phyloP scores from a whole-genome alignment of 2,113 vertebrate genomes.

The Typhlomys cinereus region DNA sequence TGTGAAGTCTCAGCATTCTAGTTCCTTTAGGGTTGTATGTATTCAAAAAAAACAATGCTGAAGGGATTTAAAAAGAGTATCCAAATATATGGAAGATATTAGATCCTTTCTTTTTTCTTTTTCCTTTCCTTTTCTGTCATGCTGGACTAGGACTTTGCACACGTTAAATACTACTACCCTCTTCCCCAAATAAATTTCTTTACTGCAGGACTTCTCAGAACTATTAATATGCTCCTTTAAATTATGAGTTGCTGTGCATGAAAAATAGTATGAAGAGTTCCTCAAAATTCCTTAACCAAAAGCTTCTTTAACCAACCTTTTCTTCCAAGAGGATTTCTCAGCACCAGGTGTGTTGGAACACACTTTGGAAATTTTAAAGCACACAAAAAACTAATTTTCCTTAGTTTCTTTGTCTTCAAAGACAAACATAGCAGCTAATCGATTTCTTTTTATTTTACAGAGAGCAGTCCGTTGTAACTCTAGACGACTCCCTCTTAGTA shows the following conservation, averaged over 20 bases:
- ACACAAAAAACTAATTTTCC: neutral
- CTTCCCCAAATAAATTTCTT: neutral
- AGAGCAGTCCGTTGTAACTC: neutral
- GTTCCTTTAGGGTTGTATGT: constrained; percentile 6
- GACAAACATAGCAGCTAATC: constrained; percentile 17
- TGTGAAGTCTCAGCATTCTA: neutral
- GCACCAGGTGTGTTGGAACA: neutral
- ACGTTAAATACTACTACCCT: neutral
- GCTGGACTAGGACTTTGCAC: neutral
- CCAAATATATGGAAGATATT: neutral
- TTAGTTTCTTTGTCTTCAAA: neutral
- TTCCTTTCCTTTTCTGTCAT: neutral
- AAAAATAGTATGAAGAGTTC: neutral
- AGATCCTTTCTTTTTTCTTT: neutral
- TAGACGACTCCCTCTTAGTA: neutral
- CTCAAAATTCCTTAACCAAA: neutral
- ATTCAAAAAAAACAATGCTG: neutral
- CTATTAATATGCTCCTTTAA: neutral
- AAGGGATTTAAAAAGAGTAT: neutral
- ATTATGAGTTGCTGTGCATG: neutral
- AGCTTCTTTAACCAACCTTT: constrained; percentile 24
- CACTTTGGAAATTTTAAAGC: neutral
- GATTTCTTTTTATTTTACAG: constrained; percentile 12
- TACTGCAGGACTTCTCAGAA: neutral
- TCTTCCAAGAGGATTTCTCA: constrained; percentile 37